A percentile compares a stretch with the other conserved stretches of the same genome.
Evolutionary conservation across 2,797 vertebrate genomes (phyloP).

Genomic region (Cirrhinus molitorella): DNA sequence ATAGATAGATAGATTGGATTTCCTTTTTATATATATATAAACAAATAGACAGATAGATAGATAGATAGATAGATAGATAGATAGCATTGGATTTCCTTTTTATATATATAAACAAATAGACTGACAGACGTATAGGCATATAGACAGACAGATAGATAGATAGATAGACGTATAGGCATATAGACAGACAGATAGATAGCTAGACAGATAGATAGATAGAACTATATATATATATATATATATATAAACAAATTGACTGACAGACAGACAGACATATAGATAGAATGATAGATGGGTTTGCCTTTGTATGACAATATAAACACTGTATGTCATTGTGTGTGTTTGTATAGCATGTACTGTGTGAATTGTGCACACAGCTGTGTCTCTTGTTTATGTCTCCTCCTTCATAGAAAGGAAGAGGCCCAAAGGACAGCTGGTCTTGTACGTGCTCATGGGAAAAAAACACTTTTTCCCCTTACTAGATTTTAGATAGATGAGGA

Average conservation of each 20-base stretch:
- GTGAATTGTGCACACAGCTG: conserved; percentile 46
- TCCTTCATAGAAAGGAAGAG: conserved; percentile 55
- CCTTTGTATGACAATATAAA: not conserved
- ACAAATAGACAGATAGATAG: too few relatives aligned
- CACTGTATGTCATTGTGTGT: conserved; percentile 11
- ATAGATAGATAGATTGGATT: too few relatives aligned
- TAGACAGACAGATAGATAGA: not conserved
- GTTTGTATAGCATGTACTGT: conserved; percentile 19
- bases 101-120: not conserved
- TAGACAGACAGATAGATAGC: too few relatives aligned
- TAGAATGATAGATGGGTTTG: conserved; percentile 15
- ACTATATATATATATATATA: not conserved
- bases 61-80: too few relatives aligned
- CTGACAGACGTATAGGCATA: too few relatives aligned
- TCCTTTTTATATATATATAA: too few relatives aligned
- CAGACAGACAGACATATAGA: not conserved
- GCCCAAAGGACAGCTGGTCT: conserved; percentile 47
- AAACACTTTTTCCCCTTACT: conserved; percentile 37
- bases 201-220: not conserved
- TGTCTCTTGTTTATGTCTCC: conserved; percentile 48
- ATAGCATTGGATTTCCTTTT: too few relatives aligned
- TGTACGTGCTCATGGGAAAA: conserved; percentile 46
- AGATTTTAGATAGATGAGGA: conserved; percentile 35
- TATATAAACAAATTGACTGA: not conserved
- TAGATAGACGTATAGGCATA: too few relatives aligned